Evolutionary conservation across 2,888 invertebrate genomes (phyloP).

Genomic region (Carpatolechia fugitivella): DNA sequence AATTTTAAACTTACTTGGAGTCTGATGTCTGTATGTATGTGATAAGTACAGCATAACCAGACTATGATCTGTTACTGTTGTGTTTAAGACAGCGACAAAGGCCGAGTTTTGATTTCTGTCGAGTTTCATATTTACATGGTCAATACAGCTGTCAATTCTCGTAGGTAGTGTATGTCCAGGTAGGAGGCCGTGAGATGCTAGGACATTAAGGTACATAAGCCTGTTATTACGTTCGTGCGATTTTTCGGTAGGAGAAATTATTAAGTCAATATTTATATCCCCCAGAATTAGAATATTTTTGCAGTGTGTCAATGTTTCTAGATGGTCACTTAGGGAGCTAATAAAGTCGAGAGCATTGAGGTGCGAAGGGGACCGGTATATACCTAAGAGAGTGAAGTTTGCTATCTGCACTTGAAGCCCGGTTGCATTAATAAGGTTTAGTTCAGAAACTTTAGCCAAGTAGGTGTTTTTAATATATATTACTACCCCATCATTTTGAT

Average conservation of each 20-base stretch:
- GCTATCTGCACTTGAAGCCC: constrained; percentile 11
- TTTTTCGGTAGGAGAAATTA: not conserved
- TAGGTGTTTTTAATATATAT: constrained; percentile 15
- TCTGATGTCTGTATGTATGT: too few relatives aligned
- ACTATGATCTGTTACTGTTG: not conserved
- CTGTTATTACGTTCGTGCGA: not conserved
- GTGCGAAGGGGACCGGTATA: constrained; percentile 17
- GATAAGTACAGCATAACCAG: too few relatives aligned
- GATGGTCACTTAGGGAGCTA: not conserved
- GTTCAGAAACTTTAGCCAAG: constrained; percentile 11
- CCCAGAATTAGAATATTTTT: not conserved
- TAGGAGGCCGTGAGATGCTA: not conserved
- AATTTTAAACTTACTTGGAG: too few relatives aligned
- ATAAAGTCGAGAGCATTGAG: constrained; percentile 10
- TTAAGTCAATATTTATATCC: not conserved
- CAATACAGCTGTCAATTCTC: not conserved
- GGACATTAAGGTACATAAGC: not conserved
- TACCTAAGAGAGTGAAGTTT: constrained; percentile 12
- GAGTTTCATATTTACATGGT: not conserved
- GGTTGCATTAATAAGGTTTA: constrained; percentile 14
- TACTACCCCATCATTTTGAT: constrained; percentile 7
- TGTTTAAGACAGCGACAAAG: not conserved
- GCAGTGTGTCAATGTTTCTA: not conserved
- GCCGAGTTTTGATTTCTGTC: not conserved
- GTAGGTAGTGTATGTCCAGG: not conserved